phyloP scores from a whole-genome alignment of 2,113 vertebrate species.

The Ovibos moschatus region DNA sequence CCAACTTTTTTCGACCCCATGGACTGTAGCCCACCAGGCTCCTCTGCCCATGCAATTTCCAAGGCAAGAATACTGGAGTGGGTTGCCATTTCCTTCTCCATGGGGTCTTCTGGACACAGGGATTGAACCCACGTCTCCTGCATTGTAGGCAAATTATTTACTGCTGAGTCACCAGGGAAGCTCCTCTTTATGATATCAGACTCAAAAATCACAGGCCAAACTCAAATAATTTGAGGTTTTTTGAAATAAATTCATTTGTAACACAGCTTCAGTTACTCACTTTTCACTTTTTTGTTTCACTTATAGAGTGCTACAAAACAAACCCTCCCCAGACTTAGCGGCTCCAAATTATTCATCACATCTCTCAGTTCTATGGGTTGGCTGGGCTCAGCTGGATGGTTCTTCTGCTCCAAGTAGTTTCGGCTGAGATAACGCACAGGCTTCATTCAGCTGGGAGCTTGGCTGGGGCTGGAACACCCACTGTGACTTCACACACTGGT shows the following conservation, averaged over 20 bases:
- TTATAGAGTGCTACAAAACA: neutral
- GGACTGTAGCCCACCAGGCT: neutral
- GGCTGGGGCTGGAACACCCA: neutral
- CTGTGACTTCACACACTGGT: neutral
- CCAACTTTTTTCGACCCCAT: neutral
- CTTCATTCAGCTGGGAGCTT: neutral
- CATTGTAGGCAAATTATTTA: neutral
- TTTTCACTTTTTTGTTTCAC: neutral
- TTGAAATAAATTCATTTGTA: neutral
- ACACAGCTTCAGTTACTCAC: neutral
- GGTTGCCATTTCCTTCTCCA: neutral
- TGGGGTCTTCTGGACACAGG: neutral
- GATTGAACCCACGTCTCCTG: neutral
- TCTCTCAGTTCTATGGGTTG: neutral
- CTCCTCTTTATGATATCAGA: neutral
- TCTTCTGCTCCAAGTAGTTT: neutral
- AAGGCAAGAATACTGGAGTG: neutral
- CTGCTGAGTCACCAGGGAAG: neutral
- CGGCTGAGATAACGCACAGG: neutral
- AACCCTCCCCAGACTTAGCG: neutral
- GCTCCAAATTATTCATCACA: neutral
- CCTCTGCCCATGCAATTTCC: neutral
- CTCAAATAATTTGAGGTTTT: neutral
- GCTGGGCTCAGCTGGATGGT: neutral
- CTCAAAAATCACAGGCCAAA: neutral